Conservation (phyloP, 2,888 invertebrate genomes). For the Macrophya annulata region DNA sequence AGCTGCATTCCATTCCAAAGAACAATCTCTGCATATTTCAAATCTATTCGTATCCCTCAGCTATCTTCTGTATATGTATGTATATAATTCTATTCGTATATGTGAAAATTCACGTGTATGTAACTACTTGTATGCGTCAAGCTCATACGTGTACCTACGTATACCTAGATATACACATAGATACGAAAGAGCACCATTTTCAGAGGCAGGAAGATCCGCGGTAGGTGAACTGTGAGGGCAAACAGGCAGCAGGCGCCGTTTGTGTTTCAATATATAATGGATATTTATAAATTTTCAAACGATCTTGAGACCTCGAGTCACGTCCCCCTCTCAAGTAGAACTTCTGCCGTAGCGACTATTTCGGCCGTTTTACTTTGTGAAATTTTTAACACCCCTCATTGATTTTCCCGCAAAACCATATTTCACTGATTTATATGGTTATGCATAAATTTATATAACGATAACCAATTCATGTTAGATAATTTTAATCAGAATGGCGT, state of each 20-base stretch:
- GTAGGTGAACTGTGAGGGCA: slow-evolving; percentile 32
- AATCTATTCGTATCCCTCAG: slow-evolving; percentile 69
- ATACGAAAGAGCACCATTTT: slow-evolving; percentile 12
- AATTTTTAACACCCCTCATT: slow-evolving; percentile 74
- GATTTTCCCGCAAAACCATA: slow-evolving; percentile 68
- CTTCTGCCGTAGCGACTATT: slow-evolving; percentile 67
- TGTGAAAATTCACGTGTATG: background rate
- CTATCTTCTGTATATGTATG: slow-evolving; percentile 46
- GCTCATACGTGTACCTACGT: slow-evolving; percentile 36
- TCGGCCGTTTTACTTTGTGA: slow-evolving; percentile 72
- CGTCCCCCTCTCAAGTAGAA: slow-evolving; percentile 58
- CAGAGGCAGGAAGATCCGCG: slow-evolving; percentile 19
- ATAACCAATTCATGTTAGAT: background rate
- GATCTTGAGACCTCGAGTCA: slow-evolving; percentile 56
- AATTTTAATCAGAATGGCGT: background rate
- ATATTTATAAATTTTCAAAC: slow-evolving; percentile 74
- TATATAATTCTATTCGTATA: background rate
- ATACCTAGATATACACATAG: slow-evolving; percentile 1
- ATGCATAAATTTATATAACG: background rate
- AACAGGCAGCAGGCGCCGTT: slow-evolving; percentile 52
- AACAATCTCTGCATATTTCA: slow-evolving; percentile 77
- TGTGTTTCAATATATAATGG: slow-evolving; percentile 70
- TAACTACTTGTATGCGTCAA: background rate
- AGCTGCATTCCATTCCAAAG: slow-evolving; percentile 74
- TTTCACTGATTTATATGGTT: slow-evolving; percentile 62